phyloP scores from a whole-genome alignment of 2,888 invertebrate species.

The Masnerella sp. region DNA sequence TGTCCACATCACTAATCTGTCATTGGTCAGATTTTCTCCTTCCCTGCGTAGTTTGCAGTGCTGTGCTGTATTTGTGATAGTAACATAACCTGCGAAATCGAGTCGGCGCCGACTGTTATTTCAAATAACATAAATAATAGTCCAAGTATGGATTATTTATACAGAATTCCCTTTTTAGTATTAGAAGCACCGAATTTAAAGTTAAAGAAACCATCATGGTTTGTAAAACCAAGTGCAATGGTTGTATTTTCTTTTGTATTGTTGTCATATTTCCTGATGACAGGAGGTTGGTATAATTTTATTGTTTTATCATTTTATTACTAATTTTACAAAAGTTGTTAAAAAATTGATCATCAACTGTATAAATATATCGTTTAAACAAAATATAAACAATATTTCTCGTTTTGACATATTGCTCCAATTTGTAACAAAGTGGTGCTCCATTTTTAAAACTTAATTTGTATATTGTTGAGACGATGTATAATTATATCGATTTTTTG shows the following conservation, averaged over 20 bases:
- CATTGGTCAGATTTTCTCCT: no score
- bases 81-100: conserved; percentile 34
- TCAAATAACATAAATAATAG: no score
- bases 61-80: conserved; percentile 4
- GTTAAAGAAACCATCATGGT: conserved; percentile 94
- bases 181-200: conserved; percentile 95
- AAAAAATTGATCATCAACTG: no score
- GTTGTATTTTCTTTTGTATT: conserved; percentile 93
- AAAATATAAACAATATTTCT: no score
- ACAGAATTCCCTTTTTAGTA: conserved; percentile 88
- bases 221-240: conserved; percentile 96
- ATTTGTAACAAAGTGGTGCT: no score
- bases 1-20: conserved; percentile 27
- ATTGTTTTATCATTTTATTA: no score
- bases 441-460: no score
- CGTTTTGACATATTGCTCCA: no score
- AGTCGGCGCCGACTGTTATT: conserved; percentile 1
- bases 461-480: no score
- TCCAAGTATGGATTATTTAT: conserved; percentile 86
- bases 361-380: no score
- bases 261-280: conserved; percentile 96
- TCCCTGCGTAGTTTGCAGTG: not conserved
- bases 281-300: conserved; percentile 88
- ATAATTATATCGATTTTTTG: no score
- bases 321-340: no score